Base-by-base conservation (phyloP, 2,888 invertebrate species). In the Drosophila nr. medialis region DNA sequence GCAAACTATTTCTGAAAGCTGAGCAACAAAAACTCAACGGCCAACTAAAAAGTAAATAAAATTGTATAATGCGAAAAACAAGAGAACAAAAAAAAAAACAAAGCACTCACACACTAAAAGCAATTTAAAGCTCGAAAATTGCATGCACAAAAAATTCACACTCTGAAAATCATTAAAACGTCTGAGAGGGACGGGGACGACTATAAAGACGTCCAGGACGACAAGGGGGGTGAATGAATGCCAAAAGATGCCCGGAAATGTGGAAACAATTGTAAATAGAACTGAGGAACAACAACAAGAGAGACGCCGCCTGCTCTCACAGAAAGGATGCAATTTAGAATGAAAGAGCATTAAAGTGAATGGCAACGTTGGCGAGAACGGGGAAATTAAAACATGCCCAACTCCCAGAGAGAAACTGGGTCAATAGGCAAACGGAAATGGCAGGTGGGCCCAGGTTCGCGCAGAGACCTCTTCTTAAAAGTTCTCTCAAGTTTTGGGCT, bases 151-250 rank as follows among this genome's bases (percentile, higher is more conserved):
- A 68, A 77, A 80, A 84, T 78, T 72, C 81, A 82, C 78, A 77
- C 87, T 80, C 75, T 72, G 80, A 86, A 86, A 86, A 86, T 86
- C 87, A 86, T 86, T 86, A 86, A 83, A 83, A 75, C 56, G 86
- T 83, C 86, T 81, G 80, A 81, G 77, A 75, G 77, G 83, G 77
- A 83, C 72, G 77, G 74, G 59, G 62, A 58, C 34, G 65, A 40
- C 59, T 48, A 75, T 62, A 69, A 60, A 60, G 75, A 64, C 61
- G 72, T 32, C 38, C 18, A 27, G 4, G 24, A n/a, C 30, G 13
- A 8, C 4, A 29, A n/a, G 27, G 38, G 24, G 1, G 15, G 56
- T n/a, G 45, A n/a, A 34, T 11, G 4, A 48, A 24, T 64, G 60
- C 77, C 56, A 70, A 78, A 80, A 70, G 70, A 71, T 69, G 76